Percentiles rank a stretch among this genome's conserved stretches.
phyloP scores from a whole-genome alignment of 2,113 vertebrate genomes.

The Bettongia penicillata region DNA sequence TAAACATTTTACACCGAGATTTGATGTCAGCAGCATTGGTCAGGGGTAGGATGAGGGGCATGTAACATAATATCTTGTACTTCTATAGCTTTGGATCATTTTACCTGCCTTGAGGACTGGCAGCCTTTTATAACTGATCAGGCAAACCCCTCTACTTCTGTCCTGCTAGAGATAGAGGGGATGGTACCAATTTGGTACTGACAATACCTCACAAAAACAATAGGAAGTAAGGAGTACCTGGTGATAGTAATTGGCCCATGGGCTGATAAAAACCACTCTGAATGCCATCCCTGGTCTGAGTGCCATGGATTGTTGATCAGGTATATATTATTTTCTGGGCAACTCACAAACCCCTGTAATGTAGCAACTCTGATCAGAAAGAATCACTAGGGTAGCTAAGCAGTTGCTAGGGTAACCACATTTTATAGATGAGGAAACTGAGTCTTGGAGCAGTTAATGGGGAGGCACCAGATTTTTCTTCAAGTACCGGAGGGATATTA shows the following conservation, averaged over 20 bases:
- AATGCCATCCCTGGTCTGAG: not conserved
- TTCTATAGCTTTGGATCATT: not conserved
- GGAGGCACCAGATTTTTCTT: not conserved
- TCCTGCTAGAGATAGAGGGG: not conserved
- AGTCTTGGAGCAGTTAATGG: not conserved
- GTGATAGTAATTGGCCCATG: not conserved
- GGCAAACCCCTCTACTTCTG: not conserved
- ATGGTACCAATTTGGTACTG: not conserved
- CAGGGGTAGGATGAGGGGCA: too few species aligned
- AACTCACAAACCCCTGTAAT: not conserved
- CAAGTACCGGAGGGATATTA: not conserved
- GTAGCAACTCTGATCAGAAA: not conserved
- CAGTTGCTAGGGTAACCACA: not conserved
- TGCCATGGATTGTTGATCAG: not conserved
- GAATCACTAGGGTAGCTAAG: not conserved
- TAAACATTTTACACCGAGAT: not conserved
- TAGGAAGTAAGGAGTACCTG: not conserved
- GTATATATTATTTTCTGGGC: not conserved
- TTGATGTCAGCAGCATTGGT: not conserved
- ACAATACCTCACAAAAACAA: not conserved
- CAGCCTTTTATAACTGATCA: not conserved
- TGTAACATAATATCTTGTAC: not conserved
- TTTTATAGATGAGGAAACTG: not conserved
- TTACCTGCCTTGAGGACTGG: not conserved
- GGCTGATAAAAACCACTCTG: not conserved